Percentiles rank a stretch among this genome's conserved stretches.
These are phyloP conservation scores for Onchidella celtica DNA, from an alignment of 2,888 invertebrate genomes.

Conservation along the genomic window DNA sequence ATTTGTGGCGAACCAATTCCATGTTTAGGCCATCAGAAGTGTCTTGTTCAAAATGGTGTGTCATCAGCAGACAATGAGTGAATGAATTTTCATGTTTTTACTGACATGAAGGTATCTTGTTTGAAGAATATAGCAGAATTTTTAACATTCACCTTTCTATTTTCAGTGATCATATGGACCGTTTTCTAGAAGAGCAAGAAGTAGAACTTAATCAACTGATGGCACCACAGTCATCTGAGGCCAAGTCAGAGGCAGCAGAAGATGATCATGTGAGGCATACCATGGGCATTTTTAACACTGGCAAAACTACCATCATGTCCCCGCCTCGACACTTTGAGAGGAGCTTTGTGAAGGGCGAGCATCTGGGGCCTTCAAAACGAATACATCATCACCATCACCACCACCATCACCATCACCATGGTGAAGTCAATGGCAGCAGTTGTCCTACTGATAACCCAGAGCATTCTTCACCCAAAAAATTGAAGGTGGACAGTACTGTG, in stretches of 20 bases:
- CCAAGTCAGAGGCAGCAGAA: slow-evolving; percentile 18
- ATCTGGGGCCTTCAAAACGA: slow-evolving; percentile 29
- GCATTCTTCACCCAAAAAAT: slow-evolving; percentile 45
- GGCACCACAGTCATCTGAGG: slow-evolving; percentile 52
- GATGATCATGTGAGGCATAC: slow-evolving; percentile 16
- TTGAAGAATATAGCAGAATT: no score
- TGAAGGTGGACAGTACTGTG: slow-evolving; percentile 37
- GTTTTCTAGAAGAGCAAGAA: slow-evolving; percentile 89
- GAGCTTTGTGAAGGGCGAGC: slow-evolving; percentile 18
- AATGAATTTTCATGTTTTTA: no score
- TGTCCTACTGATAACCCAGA: slow-evolving; percentile 47
- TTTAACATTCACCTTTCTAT: no score
- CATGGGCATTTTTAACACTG: slow-evolving; percentile 31
- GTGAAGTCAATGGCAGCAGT: slow-evolving; percentile 57
- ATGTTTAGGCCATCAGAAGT: no score
- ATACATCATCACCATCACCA: slow-evolving; percentile 36
- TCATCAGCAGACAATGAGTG: no score
- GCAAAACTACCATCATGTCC: slow-evolving; percentile 40
- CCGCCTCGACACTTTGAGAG: slow-evolving; percentile 35
- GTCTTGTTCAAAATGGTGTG: no score
- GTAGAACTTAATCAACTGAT: slow-evolving; percentile 54
- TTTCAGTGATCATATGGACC: slow-evolving; percentile 92
- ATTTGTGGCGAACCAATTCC: no score
- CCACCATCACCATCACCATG: slow-evolving; percentile 43
- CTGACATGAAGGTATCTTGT: no score